These are phyloP conservation scores for Ispidina picta DNA, from an alignment of 2,797 vertebrate genomes.

Conservation along the genomic window DNA sequence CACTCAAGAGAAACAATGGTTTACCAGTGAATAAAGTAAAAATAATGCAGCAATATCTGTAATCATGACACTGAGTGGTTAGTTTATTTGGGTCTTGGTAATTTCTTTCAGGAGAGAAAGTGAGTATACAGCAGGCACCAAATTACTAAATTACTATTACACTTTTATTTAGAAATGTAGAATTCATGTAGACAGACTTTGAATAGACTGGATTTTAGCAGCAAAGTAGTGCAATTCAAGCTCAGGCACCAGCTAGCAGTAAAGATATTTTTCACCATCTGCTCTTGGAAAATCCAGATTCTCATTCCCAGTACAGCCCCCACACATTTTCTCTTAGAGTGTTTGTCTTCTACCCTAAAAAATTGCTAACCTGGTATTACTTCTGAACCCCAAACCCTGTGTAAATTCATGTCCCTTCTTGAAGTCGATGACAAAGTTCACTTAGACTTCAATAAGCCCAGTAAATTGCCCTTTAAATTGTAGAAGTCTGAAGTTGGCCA, in stretches of 20 bases:
- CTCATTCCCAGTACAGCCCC: constrained; percentile 39
- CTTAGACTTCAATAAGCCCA: constrained; percentile 16
- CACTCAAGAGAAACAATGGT: background rate
- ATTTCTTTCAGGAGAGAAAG: constrained; percentile 31
- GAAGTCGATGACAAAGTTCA: constrained; percentile 4
- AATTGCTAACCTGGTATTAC: constrained; percentile 43
- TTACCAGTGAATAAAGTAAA: background rate
- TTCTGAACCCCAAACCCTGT: constrained; percentile 2
- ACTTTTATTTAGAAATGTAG: constrained; percentile 67
- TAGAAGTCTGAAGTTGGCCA: constrained; percentile 60
- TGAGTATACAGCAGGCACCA: constrained; percentile 27
- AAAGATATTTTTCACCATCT: constrained; percentile 64
- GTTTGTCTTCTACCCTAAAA: background rate
- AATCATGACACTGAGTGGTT: background rate
- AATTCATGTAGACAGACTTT: constrained; percentile 59
- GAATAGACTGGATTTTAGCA: constrained; percentile 68
- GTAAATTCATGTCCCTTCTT: constrained; percentile 6
- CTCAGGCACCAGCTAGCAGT: constrained; percentile 40
- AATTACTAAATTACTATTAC: constrained; percentile 70
- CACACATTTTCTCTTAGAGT: constrained; percentile 27
- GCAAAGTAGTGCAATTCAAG: constrained; percentile 45
- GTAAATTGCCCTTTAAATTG: constrained; percentile 48
- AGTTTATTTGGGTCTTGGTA: constrained; percentile 1
- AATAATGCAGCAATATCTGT: background rate
- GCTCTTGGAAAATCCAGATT: constrained; percentile 59